Conservation (phyloP, 2,797 vertebrate genomes). For the Miichthys miiuy region DNA sequence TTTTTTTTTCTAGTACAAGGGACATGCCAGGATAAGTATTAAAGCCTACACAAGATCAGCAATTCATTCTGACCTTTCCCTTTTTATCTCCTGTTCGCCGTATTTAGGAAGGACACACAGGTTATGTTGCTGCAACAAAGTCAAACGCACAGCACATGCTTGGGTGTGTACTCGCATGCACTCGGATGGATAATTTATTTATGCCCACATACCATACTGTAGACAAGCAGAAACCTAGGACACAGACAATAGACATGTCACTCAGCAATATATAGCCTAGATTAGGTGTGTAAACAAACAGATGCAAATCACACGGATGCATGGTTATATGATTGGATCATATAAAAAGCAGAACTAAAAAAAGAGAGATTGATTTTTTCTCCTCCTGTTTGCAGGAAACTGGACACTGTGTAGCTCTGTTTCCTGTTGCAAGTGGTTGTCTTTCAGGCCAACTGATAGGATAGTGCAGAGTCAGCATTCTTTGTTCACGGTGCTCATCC, state of each 20-base stretch:
- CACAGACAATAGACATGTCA: constrained; percentile 13
- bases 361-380: constrained; percentile 46
- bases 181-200: constrained; percentile 55
- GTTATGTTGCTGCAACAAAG: constrained; percentile 66
- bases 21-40: constrained; percentile 13
- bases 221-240: constrained; percentile 30
- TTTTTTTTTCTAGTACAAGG: constrained; percentile 7
- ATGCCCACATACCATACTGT: constrained; percentile 50
- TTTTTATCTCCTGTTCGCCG: constrained; percentile 42
- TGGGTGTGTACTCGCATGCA: constrained; percentile 2
- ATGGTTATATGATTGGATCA: constrained; percentile 6
- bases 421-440: constrained; percentile 80
- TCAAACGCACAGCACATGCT: constrained; percentile 27
- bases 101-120: constrained; percentile 55
- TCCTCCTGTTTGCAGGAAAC: constrained; percentile 65
- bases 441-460: constrained; percentile 64
- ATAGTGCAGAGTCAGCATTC: constrained; percentile 75
- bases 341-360: constrained; percentile 33
- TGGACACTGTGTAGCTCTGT: constrained; percentile 69
- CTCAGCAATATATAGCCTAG: background rate
- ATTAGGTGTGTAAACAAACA: constrained; percentile 9
- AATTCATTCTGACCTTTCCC: constrained; percentile 37
- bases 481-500: constrained; percentile 55
- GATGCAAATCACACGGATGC: background rate
- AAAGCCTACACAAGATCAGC: constrained; percentile 25